These are phyloP conservation scores for Phorcus lineatus DNA, from an alignment of 2,888 invertebrate genomes.

Conservation along the genomic window DNA sequence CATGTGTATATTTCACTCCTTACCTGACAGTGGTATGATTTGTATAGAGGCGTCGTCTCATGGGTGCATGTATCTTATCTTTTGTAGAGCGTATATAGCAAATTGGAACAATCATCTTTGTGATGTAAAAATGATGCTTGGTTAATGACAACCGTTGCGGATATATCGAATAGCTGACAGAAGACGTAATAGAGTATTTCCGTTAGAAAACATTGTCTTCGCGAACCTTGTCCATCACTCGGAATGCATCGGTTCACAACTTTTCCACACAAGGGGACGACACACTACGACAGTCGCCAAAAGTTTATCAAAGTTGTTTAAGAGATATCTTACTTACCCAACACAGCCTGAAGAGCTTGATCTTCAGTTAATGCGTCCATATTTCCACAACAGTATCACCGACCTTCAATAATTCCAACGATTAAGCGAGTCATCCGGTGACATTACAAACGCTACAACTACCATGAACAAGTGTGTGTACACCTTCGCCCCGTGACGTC, in stretches of 20 bases:
- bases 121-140: no score
- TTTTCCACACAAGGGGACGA: not conserved
- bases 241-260: not conserved
- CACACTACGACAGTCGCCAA: not conserved
- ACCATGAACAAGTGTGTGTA: constrained; percentile 20
- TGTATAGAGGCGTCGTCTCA: not conserved
- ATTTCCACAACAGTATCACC: not conserved
- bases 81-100: no score
- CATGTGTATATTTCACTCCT: not conserved
- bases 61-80: no score
- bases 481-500: constrained; percentile 38
- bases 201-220: not conserved
- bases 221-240: not conserved
- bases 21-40: not conserved
- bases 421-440: not conserved
- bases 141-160: no score
- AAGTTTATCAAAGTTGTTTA: not conserved
- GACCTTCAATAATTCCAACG: not conserved
- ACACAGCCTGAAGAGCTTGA: constrained; percentile 37
- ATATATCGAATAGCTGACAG: no score
- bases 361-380: constrained; percentile 39
- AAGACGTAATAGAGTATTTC: not conserved
- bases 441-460: not conserved
- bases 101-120: no score
- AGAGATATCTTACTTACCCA: constrained; percentile 31